Base-by-base conservation (phyloP, 2,888 invertebrate species). In the Dryocosmus kuriphilus region DNA sequence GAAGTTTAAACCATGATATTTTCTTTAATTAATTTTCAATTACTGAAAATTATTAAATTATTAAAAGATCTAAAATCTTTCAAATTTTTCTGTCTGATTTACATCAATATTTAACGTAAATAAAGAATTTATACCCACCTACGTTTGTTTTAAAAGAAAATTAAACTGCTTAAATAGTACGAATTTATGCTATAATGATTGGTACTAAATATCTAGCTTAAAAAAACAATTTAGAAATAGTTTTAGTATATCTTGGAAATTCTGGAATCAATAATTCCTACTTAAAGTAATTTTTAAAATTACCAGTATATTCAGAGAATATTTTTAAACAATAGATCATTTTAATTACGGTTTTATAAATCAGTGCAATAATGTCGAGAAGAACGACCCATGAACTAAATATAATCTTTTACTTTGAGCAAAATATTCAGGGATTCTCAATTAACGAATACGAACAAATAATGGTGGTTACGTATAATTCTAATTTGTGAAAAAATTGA, bases 311-410 rank as follows among this genome's bases (percentile, higher is more conserved):
- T 27, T 24, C 27, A 60, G 5, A 60, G 57, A 57, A 14, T 16
- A 41, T 41, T 41, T 41, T 41, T 1, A 16, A 41, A 16, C 5
- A 4, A 1, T 41, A 5, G 41, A 1, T 16, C 0, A 41, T 1
- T 57, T 24, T 24, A 16, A 16, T 27, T 4, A 11, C 24, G 6
- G 1, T 60, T 60, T 24, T 1, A 27, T 60, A 6, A 27, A 27
- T 60, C 27, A 5, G 19, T 63, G 35, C 5, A 38, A 35, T 14
- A 35, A 46, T 71, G 11, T 32, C 30, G 11, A n/a, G 27, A 67
- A 67, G 51, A 71, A 71, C 27, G 51, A 71, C 51, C 32, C 51
- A 71, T 51, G 14, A 71, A 71, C 46, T 71, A 71, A 71, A 71
- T 19, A 71, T 32, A 51, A 51, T n/a, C 27, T 30, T 71, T 51